A percentile compares a stretch with the other conserved stretches of the same genome.
These are phyloP conservation scores for Malurus cyaneus DNA, from an alignment of 2,113 vertebrate species.

Conservation along the genomic window DNA sequence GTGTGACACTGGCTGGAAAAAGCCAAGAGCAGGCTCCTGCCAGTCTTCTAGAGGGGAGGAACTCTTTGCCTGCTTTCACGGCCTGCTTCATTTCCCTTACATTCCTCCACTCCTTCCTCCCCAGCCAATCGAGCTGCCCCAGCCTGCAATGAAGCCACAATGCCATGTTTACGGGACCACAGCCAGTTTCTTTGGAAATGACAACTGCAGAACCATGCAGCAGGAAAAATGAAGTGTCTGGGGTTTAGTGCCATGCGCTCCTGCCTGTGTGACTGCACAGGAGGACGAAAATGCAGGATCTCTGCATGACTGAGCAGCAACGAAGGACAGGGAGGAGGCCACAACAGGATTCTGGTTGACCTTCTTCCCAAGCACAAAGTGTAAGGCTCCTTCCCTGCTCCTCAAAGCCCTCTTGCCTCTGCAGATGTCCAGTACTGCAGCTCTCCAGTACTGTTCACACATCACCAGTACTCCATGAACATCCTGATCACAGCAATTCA, in stretches of 20 bases:
- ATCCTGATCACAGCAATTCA: neutral
- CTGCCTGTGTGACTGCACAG: neutral
- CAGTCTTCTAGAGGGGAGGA: neutral
- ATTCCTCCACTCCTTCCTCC: neutral
- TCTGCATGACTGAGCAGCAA: rapidly evolving
- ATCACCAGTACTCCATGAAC: neutral
- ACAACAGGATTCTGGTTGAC: neutral
- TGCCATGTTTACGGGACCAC: constrained; percentile 53
- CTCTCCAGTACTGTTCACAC: neutral
- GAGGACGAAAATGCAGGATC: neutral
- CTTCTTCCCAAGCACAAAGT: neutral
- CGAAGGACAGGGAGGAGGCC: neutral
- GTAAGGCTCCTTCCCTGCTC: neutral
- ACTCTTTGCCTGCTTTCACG: neutral
- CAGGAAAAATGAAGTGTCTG: neutral
- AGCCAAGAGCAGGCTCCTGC: neutral
- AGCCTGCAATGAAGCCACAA: constrained; percentile 47
- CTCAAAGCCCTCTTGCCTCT: neutral
- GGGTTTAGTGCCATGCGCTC: neutral
- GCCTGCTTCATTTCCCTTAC: neutral
- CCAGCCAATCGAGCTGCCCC: neutral
- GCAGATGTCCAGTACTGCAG: neutral
- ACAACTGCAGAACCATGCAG: constrained; percentile 8
- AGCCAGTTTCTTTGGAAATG: constrained; percentile 70
- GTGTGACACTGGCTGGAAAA: neutral